Conservation (phyloP, 2,113 vertebrate species). For the Podarcis raffonei region DNA sequence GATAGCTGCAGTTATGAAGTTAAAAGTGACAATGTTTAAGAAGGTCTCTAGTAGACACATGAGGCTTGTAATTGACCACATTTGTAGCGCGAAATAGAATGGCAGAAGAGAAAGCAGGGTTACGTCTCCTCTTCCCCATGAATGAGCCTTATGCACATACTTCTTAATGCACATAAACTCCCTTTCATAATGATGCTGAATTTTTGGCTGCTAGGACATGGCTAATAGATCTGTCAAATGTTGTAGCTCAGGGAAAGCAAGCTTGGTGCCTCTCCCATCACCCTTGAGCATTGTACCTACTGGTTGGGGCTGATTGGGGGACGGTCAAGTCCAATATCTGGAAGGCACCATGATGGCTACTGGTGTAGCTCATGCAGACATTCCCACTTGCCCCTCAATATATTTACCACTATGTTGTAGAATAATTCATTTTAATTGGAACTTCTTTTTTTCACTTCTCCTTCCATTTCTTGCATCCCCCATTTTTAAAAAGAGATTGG, state of each 20-base stretch:
- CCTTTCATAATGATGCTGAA: not conserved
- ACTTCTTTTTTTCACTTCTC: not conserved
- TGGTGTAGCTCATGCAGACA: not conserved
- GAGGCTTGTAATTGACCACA: too few species aligned
- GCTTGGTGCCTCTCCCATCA: too few species aligned
- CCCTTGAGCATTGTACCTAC: not conserved
- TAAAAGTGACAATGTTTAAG: too few species aligned
- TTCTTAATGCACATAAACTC: not conserved
- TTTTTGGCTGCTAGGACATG: not conserved
- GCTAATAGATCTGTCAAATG: not conserved
- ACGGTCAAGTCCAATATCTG: not conserved
- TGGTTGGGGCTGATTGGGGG: not conserved
- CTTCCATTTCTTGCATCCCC: fast-evolving
- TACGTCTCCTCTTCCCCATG: too few species aligned
- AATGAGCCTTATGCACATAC: not conserved
- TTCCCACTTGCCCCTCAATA: not conserved
- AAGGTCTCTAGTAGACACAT: too few species aligned
- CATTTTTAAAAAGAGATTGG: not conserved
- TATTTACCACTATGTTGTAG: not conserved
- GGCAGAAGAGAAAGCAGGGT: too few species aligned
- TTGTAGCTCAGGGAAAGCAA: too few species aligned
- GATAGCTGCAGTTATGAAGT: too few species aligned
- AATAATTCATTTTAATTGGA: slow-evolving; percentile 6
- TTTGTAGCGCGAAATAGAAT: too few species aligned
- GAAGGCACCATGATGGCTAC: not conserved